Evolutionary conservation across 2,888 invertebrate genomes (phyloP).

Genomic region (Zygothrica quintamaculata): DNA sequence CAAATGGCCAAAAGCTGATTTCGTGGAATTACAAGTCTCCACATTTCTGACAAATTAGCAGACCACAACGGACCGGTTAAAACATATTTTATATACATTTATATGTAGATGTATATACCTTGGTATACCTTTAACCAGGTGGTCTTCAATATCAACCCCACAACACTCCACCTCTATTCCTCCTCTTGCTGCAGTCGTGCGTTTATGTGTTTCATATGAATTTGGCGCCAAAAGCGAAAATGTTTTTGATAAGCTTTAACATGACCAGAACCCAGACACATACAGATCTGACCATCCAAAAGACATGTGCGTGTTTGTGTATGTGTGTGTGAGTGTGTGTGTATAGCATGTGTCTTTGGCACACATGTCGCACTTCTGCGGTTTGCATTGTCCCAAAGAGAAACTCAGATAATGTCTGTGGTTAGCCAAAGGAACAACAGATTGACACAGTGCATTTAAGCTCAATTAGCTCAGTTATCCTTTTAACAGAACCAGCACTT

Average conservation of each 20-base stretch:
- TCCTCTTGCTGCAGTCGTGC: slow-evolving; percentile 34
- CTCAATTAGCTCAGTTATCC: slow-evolving; percentile 58
- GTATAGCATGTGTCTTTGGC: slow-evolving; percentile 45
- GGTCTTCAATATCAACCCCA: slow-evolving; percentile 27
- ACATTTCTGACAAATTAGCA: slow-evolving; percentile 73
- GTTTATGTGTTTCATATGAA: slow-evolving; percentile 47
- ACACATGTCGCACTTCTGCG: slow-evolving; percentile 55
- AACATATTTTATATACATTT: too few species aligned
- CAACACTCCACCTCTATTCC: too few species aligned
- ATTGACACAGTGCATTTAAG: slow-evolving; percentile 33
- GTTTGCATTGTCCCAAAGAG: slow-evolving; percentile 19
- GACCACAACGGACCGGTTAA: slow-evolving; percentile 15
- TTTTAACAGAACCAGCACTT: neutral
- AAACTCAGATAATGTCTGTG: slow-evolving; percentile 16
- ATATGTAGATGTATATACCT: too few species aligned
- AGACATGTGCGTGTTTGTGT: slow-evolving; percentile 7
- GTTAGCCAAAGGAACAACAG: slow-evolving; percentile 3
- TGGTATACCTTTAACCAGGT: slow-evolving; percentile 35
- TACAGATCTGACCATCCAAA: slow-evolving; percentile 45
- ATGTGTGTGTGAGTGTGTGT: slow-evolving; percentile 4
- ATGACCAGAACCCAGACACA: slow-evolving; percentile 30
- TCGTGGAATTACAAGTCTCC: slow-evolving; percentile 69
- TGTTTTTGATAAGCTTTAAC: slow-evolving; percentile 67
- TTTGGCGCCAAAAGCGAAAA: slow-evolving; percentile 77
- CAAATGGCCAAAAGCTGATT: slow-evolving; percentile 69